These are phyloP conservation scores for Medauroidea extradentata DNA, from an alignment of 1,140 invertebrate genomes.

Conservation along the genomic window DNA sequence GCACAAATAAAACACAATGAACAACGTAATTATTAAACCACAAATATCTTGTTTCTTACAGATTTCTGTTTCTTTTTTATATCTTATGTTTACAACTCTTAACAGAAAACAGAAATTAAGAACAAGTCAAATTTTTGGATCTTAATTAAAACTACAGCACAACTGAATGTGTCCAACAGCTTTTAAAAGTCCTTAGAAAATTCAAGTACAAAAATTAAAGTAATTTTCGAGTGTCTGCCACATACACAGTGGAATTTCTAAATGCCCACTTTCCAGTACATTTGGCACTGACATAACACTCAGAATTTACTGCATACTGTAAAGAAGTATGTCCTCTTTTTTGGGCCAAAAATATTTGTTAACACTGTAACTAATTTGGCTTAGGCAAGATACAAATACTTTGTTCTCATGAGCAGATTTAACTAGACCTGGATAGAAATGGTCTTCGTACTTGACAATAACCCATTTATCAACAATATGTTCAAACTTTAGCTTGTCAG, in stretches of 20 bases:
- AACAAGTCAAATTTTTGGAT: too few relatives aligned
- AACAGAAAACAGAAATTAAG: too few relatives aligned
- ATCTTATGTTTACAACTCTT: too few relatives aligned
- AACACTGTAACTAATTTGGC: neutral
- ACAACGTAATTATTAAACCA: too few relatives aligned
- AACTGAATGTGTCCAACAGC: too few relatives aligned
- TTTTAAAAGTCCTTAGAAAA: too few relatives aligned
- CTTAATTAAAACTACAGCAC: too few relatives aligned
- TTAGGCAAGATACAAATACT: neutral
- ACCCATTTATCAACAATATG: neutral
- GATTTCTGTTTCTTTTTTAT: too few relatives aligned
- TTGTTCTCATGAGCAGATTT: neutral
- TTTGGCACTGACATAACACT: neutral
- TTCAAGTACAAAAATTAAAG: too few relatives aligned
- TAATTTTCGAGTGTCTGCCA: neutral
- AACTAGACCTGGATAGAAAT: neutral
- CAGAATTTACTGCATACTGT: neutral
- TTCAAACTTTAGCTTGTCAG: neutral
- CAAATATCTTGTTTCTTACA: too few relatives aligned
- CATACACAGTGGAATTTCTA: neutral
- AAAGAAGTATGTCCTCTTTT: neutral
- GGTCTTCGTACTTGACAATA: constrained; percentile 1
- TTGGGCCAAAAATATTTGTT: constrained; percentile 1
- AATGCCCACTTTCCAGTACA: neutral
- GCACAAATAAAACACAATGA: too few relatives aligned